Percentiles rank a stretch among this genome's conserved stretches.
These are phyloP conservation scores for Chaetodon trifascialis DNA, from an alignment of 2,113 vertebrate species.

Conservation along the genomic window DNA sequence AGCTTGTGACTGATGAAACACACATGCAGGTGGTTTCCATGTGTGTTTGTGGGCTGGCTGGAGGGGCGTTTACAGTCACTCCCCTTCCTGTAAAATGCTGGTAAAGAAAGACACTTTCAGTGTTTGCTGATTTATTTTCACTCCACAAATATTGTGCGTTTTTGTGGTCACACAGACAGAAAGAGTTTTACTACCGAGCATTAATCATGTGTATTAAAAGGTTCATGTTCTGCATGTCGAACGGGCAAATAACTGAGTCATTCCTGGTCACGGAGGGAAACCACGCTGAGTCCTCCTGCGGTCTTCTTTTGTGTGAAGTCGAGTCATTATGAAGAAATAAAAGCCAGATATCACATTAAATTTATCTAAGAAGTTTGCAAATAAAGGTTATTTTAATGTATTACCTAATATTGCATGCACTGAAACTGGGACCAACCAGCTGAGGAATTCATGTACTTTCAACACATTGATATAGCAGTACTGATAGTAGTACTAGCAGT, in stretches of 20 bases:
- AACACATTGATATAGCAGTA: not conserved
- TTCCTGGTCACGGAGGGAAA: not conserved
- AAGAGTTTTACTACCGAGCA: not conserved
- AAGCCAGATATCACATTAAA: not conserved
- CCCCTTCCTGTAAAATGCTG: constrained; percentile 16
- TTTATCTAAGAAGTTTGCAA: not conserved
- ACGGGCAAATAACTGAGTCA: not conserved
- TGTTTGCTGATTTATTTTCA: constrained; percentile 23
- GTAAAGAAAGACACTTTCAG: not conserved
- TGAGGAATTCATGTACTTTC: not conserved
- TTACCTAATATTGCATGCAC: not conserved
- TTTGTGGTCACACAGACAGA: not conserved
- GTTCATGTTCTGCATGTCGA: not conserved
- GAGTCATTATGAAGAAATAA: not conserved
- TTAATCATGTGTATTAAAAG: constrained; percentile 19
- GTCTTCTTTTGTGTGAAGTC: not conserved
- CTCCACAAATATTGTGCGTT: constrained; percentile 23
- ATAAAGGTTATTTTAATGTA: not conserved
- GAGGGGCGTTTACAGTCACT: not conserved
- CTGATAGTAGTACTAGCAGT: not conserved
- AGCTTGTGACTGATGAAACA: not conserved
- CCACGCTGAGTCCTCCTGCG: not conserved
- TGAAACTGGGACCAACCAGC: not conserved
- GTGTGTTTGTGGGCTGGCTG: constrained; percentile 38
- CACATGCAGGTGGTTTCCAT: constrained; percentile 30